These are phyloP conservation scores for Tangara arthus DNA, from an alignment of 2,797 vertebrate species.

Conservation along the genomic window DNA sequence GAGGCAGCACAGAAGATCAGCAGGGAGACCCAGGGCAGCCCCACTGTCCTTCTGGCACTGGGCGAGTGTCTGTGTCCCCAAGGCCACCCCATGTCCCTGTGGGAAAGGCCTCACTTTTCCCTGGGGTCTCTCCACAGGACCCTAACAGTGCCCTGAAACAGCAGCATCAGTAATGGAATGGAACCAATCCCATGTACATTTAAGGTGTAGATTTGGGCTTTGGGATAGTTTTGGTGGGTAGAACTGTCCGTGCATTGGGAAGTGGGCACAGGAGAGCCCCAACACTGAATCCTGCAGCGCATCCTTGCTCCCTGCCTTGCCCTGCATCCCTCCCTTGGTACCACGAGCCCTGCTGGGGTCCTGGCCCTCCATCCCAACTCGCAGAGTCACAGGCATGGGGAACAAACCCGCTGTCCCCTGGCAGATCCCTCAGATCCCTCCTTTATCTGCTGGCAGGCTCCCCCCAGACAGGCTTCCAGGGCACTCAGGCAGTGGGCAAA, in stretches of 20 bases:
- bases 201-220: neutral
- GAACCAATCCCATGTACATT: neutral
- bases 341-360: fast-evolving
- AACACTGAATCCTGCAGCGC: neutral
- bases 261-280: too few species aligned
- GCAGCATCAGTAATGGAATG: neutral
- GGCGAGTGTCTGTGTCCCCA: neutral
- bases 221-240: neutral
- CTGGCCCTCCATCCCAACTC: fast-evolving
- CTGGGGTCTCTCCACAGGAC: fast-evolving
- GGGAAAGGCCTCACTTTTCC: neutral
- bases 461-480: neutral
- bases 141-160: fast-evolving
- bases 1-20: neutral
- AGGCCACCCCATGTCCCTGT: neutral
- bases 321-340: fast-evolving
- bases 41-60: neutral
- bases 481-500: neutral
- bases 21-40: neutral
- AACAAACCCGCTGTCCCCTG: neutral
- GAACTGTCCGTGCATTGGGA: neutral
- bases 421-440: neutral
- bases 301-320: neutral
- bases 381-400: fast-evolving
- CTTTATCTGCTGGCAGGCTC: neutral